phyloP scores from a whole-genome alignment of 2,888 invertebrate species.

The Caenorhabditis angaria region DNA sequence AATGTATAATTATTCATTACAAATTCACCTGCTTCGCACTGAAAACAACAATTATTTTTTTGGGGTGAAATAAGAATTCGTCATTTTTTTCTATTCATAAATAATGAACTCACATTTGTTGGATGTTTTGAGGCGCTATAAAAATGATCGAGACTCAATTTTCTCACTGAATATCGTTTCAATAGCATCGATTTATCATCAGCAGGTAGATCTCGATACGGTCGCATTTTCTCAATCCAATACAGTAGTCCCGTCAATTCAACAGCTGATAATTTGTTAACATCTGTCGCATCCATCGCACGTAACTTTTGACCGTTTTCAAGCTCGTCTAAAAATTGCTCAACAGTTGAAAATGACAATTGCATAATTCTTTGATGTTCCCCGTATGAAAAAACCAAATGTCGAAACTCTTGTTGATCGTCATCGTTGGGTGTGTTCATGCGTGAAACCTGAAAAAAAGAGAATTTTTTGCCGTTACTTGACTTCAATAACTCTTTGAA shows the following conservation, averaged over 20 bases:
- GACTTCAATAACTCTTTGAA: background rate
- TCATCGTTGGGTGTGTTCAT: slow-evolving; percentile 37
- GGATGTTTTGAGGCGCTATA: slow-evolving; percentile 64
- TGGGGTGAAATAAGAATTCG: background rate
- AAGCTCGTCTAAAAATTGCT: slow-evolving; percentile 53
- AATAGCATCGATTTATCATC: slow-evolving; percentile 55
- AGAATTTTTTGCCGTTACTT: background rate
- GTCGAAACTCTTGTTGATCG: slow-evolving; percentile 33
- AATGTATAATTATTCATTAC: slow-evolving; percentile 69
- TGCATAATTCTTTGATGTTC: slow-evolving; percentile 65
- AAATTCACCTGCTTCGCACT: slow-evolving; percentile 57
- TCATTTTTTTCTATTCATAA: too few species aligned
- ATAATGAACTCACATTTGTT: slow-evolving; percentile 36
- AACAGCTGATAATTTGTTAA: slow-evolving; percentile 60
- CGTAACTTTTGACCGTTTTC: slow-evolving; percentile 38
- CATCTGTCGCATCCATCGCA: slow-evolving; percentile 62
- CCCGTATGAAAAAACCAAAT: slow-evolving; percentile 50
- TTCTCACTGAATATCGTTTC: slow-evolving; percentile 64
- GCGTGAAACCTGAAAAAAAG: slow-evolving; percentile 20
- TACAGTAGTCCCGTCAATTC: slow-evolving; percentile 66
- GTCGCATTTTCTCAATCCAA: slow-evolving; percentile 66
- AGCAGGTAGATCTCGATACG: slow-evolving; percentile 51
- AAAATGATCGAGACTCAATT: slow-evolving; percentile 67
- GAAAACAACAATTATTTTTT: slow-evolving; percentile 14
- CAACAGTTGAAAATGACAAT: slow-evolving; percentile 54